A percentile compares a stretch with the other conserved stretches of the same genome.
Conservation (phyloP, 2,888 invertebrate genomes). For the Nipponacmea schrenckii region DNA sequence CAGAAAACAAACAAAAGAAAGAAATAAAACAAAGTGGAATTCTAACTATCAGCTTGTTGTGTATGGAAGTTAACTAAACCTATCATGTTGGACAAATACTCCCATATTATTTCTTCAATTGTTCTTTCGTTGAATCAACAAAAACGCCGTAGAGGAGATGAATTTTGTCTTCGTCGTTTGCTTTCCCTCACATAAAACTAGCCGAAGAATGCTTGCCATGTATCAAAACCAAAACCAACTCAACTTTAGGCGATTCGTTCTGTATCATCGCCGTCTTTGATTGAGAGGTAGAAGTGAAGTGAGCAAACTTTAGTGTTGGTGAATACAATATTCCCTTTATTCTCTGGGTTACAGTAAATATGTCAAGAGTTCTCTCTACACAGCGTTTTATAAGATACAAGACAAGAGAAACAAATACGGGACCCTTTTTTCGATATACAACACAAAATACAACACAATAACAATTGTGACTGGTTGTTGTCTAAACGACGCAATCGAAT, state of each 20-base stretch:
- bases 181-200: constrained; percentile 8
- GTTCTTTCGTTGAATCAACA: not conserved
- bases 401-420: not conserved
- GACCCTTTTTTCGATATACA: no score
- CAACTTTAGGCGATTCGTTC: not conserved
- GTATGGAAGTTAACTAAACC: not conserved
- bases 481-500: no score
- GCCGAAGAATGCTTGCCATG: constrained; percentile 1
- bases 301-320: not conserved
- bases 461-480: no score
- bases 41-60: constrained; percentile 10
- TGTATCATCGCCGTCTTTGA: not conserved
- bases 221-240: constrained; percentile 5
- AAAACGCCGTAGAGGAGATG: constrained; percentile 2
- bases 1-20: constrained; percentile 15
- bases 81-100: not conserved
- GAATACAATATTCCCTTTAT: not conserved
- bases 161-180: not conserved
- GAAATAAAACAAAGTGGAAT: constrained; percentile 20
- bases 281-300: not conserved
- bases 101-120: not conserved
- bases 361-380: not conserved
- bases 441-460: no score
- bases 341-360: not conserved
- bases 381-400: not conserved